Base-by-base conservation (phyloP, 2,888 invertebrate genomes). In the Anthophora plumipes region DNA sequence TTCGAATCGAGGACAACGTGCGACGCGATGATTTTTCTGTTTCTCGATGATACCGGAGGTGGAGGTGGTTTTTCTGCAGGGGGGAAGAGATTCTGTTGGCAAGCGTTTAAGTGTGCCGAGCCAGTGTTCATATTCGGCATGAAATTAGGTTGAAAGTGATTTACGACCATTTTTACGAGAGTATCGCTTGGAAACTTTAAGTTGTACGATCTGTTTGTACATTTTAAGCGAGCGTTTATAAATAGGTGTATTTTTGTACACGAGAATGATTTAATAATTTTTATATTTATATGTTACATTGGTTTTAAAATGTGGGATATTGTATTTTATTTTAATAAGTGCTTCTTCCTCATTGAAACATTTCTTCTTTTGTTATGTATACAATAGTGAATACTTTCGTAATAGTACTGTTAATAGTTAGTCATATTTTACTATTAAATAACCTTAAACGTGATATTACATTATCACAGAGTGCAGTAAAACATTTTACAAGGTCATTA, bases 11-110 rank as follows among this genome's bases (percentile, higher is more conserved):
- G 68, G 68, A 69, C 68, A 55, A 20, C 12, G 8, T 31, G 31
- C 4, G 17, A 9, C 48, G 22, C 55, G 57, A 69, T 59, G 55
- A 69, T 69, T 69, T 69, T 57, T 59, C 37, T 57, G 31, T 46
- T 57, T 57, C 37, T 37, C 31, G 0, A 20, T 31, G 43, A 22
- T 22, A n/a, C 1, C 11, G 22, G n/a, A 25, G 31, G 25, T n/a
- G 31, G 7, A 22, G 11, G 14, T 55, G 20, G 22, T 22, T 39
- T 20, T 37, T n/a, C n/a, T n/a, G n/a, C n/a, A 31, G 4, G 2
- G 12, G 31, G 14, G 20, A 20, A 8, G 37, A 14, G 37, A 6
- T 8, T 17, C 43, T 12, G 68, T 57, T 57, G 57, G 57, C 68
- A 57, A 46, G 43, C 46, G 68, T 43, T 57, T 46, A 31, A 41